Evolutionary conservation across 1,140 invertebrate genomes (phyloP).

Genomic region (Drosophila nikananu): DNA sequence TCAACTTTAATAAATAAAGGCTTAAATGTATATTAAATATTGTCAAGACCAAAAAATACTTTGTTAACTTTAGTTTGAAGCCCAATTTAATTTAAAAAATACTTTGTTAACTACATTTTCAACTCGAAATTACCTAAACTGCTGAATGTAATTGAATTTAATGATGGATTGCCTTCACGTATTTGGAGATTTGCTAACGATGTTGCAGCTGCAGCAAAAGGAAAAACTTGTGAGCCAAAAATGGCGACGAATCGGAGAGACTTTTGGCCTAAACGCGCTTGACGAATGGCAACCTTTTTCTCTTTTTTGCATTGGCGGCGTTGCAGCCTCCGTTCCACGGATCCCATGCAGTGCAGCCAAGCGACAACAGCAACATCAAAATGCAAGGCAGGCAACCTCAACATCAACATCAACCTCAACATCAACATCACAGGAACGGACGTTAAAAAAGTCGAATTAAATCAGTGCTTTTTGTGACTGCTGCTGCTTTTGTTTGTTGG

Average conservation of each 20-base stretch:
- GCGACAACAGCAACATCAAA: constrained; percentile 42
- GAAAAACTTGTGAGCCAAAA: constrained; percentile 40
- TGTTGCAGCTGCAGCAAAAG: constrained; percentile 44
- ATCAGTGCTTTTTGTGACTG: constrained; percentile 57
- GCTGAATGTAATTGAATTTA: constrained; percentile 54
- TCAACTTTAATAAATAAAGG: neutral
- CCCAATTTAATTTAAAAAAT: neutral
- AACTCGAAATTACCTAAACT: constrained; percentile 39
- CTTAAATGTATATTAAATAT: neutral
- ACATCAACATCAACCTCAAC: constrained; percentile 10
- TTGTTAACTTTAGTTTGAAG: too few species aligned
- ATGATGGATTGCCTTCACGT: constrained; percentile 57
- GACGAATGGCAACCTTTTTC: constrained; percentile 54
- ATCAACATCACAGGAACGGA: constrained; percentile 20
- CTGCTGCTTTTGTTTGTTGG: constrained; percentile 35
- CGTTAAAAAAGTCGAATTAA: constrained; percentile 47
- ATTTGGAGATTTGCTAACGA: constrained; percentile 66
- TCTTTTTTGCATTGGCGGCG: constrained; percentile 46
- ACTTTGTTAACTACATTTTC: neutral
- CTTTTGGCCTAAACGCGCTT: constrained; percentile 8
- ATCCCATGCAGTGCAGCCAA: constrained; percentile 71
- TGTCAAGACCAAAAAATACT: neutral
- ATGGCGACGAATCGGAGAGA: constrained; percentile 52
- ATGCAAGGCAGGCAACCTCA: constrained; percentile 16
- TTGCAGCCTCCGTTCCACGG: constrained; percentile 38